Evolutionary conservation across 1,140 invertebrate genomes (phyloP).

Genomic region (Rhynchophorus ferrugineus): DNA sequence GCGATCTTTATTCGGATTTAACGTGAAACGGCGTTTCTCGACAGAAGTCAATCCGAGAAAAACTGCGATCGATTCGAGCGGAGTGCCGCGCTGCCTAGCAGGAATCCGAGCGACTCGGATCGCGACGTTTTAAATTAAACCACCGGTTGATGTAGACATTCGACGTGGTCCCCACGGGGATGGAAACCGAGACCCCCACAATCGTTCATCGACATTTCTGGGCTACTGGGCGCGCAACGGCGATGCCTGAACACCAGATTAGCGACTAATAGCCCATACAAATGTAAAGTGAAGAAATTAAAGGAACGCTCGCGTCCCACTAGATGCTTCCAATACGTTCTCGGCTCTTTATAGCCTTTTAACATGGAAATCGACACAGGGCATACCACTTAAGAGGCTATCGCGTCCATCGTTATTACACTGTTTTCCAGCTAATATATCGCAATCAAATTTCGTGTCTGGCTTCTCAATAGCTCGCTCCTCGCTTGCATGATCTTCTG

Average conservation of each 20-base stretch:
- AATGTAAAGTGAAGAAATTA: constrained; percentile 29
- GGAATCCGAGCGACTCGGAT: too few relatives aligned
- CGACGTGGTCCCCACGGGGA: too few relatives aligned
- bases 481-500: too few relatives aligned
- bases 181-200: constrained; percentile 9
- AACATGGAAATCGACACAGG: constrained; percentile 23
- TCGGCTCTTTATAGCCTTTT: constrained; percentile 24
- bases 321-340: constrained; percentile 21
- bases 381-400: constrained; percentile 17
- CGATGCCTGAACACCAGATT: constrained; percentile 25
- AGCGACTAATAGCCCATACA: constrained; percentile 27
- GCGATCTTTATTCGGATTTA: too few relatives aligned
- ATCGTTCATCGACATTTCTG: constrained; percentile 1
- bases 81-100: too few relatives aligned
- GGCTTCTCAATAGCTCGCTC: constrained; percentile 11
- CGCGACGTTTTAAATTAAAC: too few relatives aligned
- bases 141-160: too few relatives aligned
- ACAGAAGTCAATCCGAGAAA: too few relatives aligned
- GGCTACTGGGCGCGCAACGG: constrained; percentile 16
- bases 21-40: too few relatives aligned
- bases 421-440: constrained; percentile 22
- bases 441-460: constrained; percentile 23
- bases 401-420: constrained; percentile 19
- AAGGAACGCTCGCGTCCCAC: constrained; percentile 21
- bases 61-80: too few relatives aligned